Base-by-base conservation (phyloP, 2,888 invertebrate species). In the Drosophila pseudotalamancana region DNA sequence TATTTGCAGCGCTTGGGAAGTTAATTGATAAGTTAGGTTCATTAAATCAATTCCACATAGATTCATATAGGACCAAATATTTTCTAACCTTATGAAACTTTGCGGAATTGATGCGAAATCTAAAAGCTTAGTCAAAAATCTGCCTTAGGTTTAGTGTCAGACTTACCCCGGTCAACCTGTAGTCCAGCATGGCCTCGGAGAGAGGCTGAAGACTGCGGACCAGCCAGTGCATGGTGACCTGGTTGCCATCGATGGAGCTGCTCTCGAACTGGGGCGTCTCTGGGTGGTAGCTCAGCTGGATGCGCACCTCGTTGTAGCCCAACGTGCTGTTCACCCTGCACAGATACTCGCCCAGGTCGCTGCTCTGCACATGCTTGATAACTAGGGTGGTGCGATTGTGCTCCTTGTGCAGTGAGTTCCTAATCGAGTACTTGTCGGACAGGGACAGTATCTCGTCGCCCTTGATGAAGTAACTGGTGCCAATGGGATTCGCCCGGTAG, bases 301-400 rank as follows among this genome's bases (percentile, higher is more conserved):
- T 71, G 14, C 76, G 85, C 12, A 78, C 77, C 62, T 88, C 80
- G n/a, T 82, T 84, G 8, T 66, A 67, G 0, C 90, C 91, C 27
- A 91, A 78, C n/a, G 77, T 23, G 18, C 91, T 91, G 84, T 89
- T 86, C 18, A 88, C 96, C 55, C 94, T 92, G 89, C 97, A 97
- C 1, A 94, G 93, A 89, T 96, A 97, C 88, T 94, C 94, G 0
- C 96, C 97, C 64, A 96, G 93, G 91, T 97, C 96, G 0, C 92
- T 89, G 37, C 91, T 90, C 12, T 93, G 92, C 0, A 96, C 94
- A 18, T 93, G 93, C 25, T 94, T 92, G 72, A 97, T 94, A 23
- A 95, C 91, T 40, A 97, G 90, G 69, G 93, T 94, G 77, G 96
- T 93, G 23, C 89, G 87, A 68, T 90, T 91, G 40, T 81, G 87